Conservation (phyloP, 2,797 vertebrate genomes). For the Aselliscus stoliczkanus region DNA sequence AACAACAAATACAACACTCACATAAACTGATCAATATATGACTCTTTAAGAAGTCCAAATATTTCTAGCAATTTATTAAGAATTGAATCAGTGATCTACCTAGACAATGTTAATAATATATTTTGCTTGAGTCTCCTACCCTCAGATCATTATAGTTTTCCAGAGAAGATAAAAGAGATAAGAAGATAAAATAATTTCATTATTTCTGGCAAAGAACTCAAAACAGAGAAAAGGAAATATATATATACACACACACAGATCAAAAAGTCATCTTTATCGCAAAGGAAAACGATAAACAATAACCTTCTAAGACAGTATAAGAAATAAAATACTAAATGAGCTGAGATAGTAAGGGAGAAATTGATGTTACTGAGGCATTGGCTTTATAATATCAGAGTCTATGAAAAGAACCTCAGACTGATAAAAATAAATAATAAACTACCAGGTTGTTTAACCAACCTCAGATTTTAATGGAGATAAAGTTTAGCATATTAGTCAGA, state of each 20-base stretch:
- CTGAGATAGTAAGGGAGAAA: neutral
- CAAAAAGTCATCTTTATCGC: neutral
- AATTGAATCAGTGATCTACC: constrained; percentile 1
- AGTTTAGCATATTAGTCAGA: neutral
- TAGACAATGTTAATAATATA: neutral
- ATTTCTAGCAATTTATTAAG: constrained; percentile 43
- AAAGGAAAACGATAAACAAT: neutral
- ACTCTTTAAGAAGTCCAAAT: constrained; percentile 45
- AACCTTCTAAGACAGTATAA: neutral
- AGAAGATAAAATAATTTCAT: neutral
- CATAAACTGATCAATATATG: constrained; percentile 54
- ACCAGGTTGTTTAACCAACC: neutral
- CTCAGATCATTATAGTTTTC: constrained; percentile 10
- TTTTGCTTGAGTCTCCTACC: neutral
- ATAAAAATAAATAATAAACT: neutral
- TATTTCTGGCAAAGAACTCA: constrained; percentile 24
- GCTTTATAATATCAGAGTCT: constrained; percentile 9
- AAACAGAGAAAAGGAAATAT: neutral
- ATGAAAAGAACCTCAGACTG: neutral
- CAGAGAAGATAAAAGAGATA: neutral
- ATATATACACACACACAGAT: neutral
- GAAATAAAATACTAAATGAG: neutral
- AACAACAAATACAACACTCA: constrained; percentile 53
- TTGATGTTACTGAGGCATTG: neutral
- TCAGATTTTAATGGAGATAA: neutral